A percentile compares a stretch with the other conserved stretches of the same genome.
phyloP scores from a whole-genome alignment of 2,797 vertebrate genomes.

The Hypotaenidia okinawae region DNA sequence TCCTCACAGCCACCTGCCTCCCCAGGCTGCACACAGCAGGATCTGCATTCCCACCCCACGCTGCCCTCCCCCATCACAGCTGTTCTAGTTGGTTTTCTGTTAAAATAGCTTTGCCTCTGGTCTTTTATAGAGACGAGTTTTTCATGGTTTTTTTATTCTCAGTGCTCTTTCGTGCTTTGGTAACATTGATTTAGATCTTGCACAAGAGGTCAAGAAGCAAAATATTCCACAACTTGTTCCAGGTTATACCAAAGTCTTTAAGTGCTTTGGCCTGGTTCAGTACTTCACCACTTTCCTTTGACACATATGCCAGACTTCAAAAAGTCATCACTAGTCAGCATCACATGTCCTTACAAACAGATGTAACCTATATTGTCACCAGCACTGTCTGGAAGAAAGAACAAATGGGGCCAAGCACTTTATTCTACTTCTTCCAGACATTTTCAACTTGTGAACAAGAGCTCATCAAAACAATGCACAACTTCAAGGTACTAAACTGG shows the following conservation, averaged over 20 bases:
- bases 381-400: background rate
- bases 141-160: background rate
- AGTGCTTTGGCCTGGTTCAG: constrained; percentile 8
- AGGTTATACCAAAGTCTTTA: constrained; percentile 15
- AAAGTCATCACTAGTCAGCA: constrained; percentile 15
- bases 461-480: background rate
- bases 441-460: background rate
- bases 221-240: constrained; percentile 4
- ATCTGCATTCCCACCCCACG: background rate
- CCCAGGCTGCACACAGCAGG: background rate
- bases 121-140: background rate
- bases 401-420: background rate
- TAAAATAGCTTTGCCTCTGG: background rate
- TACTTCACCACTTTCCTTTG: constrained; percentile 3
- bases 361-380: constrained; percentile 35
- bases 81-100: background rate
- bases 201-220: background rate
- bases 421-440: background rate
- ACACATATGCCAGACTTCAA: constrained; percentile 22
- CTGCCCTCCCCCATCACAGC: background rate
- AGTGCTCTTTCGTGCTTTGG: background rate
- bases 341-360: background rate
- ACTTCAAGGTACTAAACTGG: background rate
- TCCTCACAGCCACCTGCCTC: background rate
- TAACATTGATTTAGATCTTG: background rate